phyloP scores from a whole-genome alignment of 2,797 vertebrate species.

The Mormyrus proboscirostris region DNA sequence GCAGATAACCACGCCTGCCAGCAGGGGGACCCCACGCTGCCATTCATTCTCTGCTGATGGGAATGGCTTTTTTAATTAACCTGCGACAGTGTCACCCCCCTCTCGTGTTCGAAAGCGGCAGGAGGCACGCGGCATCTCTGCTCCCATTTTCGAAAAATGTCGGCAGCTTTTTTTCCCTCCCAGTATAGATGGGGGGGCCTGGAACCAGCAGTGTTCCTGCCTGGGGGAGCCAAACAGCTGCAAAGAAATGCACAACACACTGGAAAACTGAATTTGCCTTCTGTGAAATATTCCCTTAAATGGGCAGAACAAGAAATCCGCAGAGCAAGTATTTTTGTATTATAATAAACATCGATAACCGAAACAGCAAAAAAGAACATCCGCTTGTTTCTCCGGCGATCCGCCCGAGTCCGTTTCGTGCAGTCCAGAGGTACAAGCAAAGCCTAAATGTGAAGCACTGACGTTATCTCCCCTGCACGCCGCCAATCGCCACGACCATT shows the following conservation, averaged over 20 bases:
- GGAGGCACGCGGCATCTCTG: not conserved
- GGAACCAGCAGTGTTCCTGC: not conserved
- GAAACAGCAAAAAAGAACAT: not conserved
- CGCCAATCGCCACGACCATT: not conserved
- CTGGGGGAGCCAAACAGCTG: not conserved
- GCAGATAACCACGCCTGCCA: constrained; percentile 56
- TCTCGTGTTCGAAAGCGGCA: not conserved
- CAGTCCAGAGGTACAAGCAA: not conserved
- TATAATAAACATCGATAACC: not conserved
- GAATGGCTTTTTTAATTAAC: constrained; percentile 78
- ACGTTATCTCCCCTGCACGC: not conserved
- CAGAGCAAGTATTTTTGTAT: not conserved
- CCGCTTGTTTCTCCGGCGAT: not conserved
- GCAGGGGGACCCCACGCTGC: constrained; percentile 38
- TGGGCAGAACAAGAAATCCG: not conserved
- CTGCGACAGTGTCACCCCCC: constrained; percentile 48
- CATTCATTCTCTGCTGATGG: constrained; percentile 56
- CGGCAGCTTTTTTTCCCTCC: not conserved
- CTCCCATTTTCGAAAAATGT: not conserved
- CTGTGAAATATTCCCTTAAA: not conserved
- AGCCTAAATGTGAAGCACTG: not conserved
- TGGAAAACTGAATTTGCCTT: not conserved
- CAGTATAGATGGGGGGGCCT: not conserved
- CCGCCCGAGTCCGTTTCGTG: not conserved
- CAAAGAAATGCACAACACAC: not conserved